Base-by-base conservation (phyloP, 2,888 invertebrate species). In the Nipponacmea schrenckii region DNA sequence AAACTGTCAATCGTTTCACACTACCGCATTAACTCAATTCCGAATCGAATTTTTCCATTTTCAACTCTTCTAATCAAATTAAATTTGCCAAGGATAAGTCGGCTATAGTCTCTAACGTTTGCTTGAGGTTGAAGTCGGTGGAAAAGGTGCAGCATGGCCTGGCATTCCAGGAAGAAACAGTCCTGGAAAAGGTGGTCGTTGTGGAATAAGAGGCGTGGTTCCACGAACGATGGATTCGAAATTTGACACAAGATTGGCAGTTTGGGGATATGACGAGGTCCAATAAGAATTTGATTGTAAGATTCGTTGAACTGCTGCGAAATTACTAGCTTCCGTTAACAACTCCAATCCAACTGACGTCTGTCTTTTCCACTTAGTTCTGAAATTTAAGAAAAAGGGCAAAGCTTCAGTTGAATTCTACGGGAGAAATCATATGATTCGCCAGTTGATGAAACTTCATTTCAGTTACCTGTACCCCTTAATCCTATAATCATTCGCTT, bases 361-460 rank as follows among this genome's bases (percentile, higher is more conserved):
- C 89, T 98, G 97, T 0, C 98, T 93, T 90, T 98, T 98, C 98
- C 98, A 98, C 91, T 98, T 98, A 89, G 98, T 98, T 89, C 96
- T 96, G 92, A 50, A 85, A 84, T 8, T 31, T 24, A 62, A 20
- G 68, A 44, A 64, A 15, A 48, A 62, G 14, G 5, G 62, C 24
- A 56, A 56, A 56, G 5, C 56, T 20, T 56, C 2, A 24, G 4
- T n/a, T 56, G 5, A 20, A n/a, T 2, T 8, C n/a, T 20, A 48
- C 17, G 17, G 14, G 50, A 48, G 12, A 48, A 14, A 48, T 48
- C 14, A n/a, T 17, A n/a, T 12, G 12, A 15, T 48, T 12, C 14
- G 17, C 17, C 14, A 48, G 17, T 17, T 12, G 50, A 15, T 48
- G 50, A 15, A 48, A 15, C 50, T 48, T 17, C 50, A 15, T 48